Percentiles rank a stretch among this genome's conserved stretches.
phyloP scores from a whole-genome alignment of 1,140 invertebrate genomes.

The Chelonus insularis region DNA sequence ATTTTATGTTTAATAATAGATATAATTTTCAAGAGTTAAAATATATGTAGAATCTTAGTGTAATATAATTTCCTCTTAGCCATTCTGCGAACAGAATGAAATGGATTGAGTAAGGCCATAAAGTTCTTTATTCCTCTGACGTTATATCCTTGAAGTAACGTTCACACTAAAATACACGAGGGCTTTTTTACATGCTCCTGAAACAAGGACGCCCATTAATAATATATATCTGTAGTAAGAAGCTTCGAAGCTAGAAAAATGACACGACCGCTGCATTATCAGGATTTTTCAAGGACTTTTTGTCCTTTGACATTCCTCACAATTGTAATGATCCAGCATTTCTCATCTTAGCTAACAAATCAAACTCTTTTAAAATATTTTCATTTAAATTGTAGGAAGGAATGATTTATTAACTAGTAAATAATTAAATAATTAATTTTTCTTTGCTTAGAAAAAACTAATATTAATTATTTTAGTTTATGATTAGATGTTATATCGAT shows the following conservation, averaged over 20 bases:
- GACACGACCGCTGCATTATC: constrained; percentile 35
- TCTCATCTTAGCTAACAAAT: no score
- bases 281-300: constrained; percentile 22
- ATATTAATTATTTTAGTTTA: no score
- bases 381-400: no score
- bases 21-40: no score
- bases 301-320: not conserved
- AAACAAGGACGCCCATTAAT: constrained; percentile 16
- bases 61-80: no score
- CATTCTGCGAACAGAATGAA: constrained; percentile 32
- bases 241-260: constrained; percentile 15
- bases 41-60: no score
- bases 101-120: constrained; percentile 47
- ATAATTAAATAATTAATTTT: no score
- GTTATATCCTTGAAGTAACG: constrained; percentile 47
- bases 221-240: not conserved
- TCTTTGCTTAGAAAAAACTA: no score
- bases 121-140: constrained; percentile 50
- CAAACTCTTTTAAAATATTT: no score
- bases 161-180: constrained; percentile 41
- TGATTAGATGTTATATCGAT: no score
- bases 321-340: no score
- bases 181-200: constrained; percentile 30
- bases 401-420: no score
- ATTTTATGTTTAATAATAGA: not conserved